Percentiles rank a stretch among this genome's conserved stretches.
Conservation (phyloP, 2,113 vertebrate species). For the Sula dactylatra region DNA sequence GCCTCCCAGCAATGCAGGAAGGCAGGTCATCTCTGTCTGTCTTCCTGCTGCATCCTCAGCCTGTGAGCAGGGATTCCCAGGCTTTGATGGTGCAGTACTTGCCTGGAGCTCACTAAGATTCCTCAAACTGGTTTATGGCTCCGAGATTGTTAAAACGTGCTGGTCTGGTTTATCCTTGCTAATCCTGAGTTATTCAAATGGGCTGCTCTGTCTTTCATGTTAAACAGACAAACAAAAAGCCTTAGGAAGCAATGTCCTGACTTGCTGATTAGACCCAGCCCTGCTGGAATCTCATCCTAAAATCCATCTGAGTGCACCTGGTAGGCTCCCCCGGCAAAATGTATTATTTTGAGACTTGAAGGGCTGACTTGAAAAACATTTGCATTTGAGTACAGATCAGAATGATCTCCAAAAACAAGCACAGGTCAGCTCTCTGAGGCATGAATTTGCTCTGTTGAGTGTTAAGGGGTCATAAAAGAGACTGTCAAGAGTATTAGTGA, state of each 20-base stretch:
- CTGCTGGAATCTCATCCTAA: slow-evolving; percentile 40
- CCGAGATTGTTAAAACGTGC: background rate
- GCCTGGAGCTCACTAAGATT: background rate
- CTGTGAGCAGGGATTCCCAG: background rate
- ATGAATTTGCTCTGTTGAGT: background rate
- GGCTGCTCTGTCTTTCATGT: background rate
- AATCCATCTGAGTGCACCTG: slow-evolving; percentile 12
- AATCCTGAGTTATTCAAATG: background rate
- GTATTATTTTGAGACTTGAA: background rate
- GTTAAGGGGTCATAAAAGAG: background rate
- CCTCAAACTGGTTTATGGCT: background rate
- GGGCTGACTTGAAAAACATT: background rate
- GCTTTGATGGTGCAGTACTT: background rate
- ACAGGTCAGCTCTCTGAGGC: background rate
- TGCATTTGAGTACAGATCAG: background rate
- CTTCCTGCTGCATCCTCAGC: background rate
- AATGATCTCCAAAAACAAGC: background rate
- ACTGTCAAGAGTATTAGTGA: background rate
- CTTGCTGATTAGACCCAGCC: slow-evolving; percentile 40
- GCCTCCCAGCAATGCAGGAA: background rate
- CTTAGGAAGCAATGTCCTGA: slow-evolving; percentile 7
- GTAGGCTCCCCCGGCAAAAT: background rate
- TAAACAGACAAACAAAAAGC: slow-evolving; percentile 39
- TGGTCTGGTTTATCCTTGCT: background rate
- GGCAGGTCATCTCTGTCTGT: background rate